Evolutionary conservation across 2,113 vertebrate genomes (phyloP), one percentile per base, ranked within the genome.

Genomic region (Synchiropus splendidus): DNA sequence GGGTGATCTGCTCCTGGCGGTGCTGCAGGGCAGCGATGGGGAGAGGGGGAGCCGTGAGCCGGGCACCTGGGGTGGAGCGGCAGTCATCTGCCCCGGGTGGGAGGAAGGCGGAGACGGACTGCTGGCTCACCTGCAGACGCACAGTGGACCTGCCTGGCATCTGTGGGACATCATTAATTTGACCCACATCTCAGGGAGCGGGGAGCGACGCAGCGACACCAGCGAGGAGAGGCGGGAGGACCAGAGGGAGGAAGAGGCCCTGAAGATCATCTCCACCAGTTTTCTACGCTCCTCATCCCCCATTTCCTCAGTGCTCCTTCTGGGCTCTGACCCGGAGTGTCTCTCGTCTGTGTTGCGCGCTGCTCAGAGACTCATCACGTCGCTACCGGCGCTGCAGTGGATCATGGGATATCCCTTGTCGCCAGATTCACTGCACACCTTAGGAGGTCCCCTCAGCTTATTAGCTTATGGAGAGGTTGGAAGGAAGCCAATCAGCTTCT

Each of bases 361-460:
- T 0, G 89, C 81, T 0, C 85, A 86, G 14, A 78, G 80, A 10
- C 18, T 81, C 9, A 82, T 87, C 10, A 65, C 90, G 16, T 57
- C 62, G 0, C 64, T 51, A 0, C 89, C 86, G 0, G 85, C 90
- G 0, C 70, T 92, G 32, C 89, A 83, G 57, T 97, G 94, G 94
- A 55, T 98, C 58, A 81, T 94, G 86, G 94, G 92, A 55, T 87
- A 88, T 6, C 92, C 92, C 0, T 75, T 94, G 50, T 84, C 86
- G 0, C 61, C 88, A 0, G 67, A 83, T 0, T 86, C 86, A 0
- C 82, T 97, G 49, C 90, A 90, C 66, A 89, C 86, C 0, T 66
- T 88, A 1, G 90, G 89, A 6, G 79, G 97, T 57, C 92, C 94
- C 0, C 77, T 77, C 0, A 90, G 94, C 14, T 73, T 98, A 5